A percentile compares a stretch with the other conserved stretches of the same genome.
Conservation (phyloP, 2,113 vertebrate species). For the Strix aluco region DNA sequence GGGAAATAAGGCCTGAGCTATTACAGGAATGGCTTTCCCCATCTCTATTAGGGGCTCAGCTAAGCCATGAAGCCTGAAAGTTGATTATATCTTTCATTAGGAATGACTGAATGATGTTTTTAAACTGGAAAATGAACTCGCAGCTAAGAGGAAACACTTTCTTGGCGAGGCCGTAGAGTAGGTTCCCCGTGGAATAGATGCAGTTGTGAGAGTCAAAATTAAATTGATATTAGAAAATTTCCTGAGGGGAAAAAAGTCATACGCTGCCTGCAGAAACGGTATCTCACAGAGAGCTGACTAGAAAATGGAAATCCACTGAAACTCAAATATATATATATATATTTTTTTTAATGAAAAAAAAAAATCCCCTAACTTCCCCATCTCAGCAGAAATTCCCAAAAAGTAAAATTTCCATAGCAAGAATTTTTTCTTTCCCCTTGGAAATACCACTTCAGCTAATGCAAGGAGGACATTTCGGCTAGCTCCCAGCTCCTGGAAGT, state of each 20-base stretch:
- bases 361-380: background rate
- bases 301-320: constrained; percentile 12
- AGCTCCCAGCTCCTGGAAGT: background rate
- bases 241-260: constrained; percentile 8
- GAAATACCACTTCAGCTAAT: background rate
- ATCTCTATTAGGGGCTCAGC: constrained; percentile 13
- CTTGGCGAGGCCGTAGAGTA: background rate
- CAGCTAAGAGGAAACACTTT: constrained; percentile 40
- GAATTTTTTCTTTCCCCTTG: background rate
- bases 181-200: background rate
- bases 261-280: constrained; percentile 12
- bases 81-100: constrained; percentile 60
- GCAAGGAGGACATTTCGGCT: background rate
- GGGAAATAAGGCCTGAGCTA: background rate
- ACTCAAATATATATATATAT: background rate
- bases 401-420: background rate
- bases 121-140: constrained; percentile 42
- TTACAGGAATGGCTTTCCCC: background rate
- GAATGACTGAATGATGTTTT: constrained; percentile 35
- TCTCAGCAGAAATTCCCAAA: background rate
- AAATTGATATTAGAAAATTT: constrained; percentile 58
- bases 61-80: constrained; percentile 12
- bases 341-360: background rate
- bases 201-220: constrained; percentile 59
- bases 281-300: background rate